Evolutionary conservation across 1,140 invertebrate genomes (phyloP).

Genomic region (Bombus sibiricus): DNA sequence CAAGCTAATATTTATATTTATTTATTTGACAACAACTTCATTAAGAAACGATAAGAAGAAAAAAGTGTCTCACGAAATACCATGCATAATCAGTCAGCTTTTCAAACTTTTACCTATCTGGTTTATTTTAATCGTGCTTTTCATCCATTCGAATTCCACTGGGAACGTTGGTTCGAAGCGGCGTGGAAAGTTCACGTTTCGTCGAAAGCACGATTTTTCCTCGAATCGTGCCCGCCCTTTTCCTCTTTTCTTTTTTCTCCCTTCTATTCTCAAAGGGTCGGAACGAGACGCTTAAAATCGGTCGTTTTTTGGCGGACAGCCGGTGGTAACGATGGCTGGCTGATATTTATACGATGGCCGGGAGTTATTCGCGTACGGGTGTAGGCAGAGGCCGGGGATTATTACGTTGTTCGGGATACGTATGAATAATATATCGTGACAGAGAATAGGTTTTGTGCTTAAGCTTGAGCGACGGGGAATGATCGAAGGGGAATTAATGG

Average conservation of each 20-base stretch:
- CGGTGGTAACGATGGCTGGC: background rate
- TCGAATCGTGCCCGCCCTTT: background rate
- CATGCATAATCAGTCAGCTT: background rate
- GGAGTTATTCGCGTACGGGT: background rate
- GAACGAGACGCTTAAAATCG: conserved; percentile 34
- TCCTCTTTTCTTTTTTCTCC: background rate
- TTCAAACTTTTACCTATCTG: background rate
- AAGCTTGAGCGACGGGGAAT: conserved; percentile 1
- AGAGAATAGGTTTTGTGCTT: conserved; percentile 30
- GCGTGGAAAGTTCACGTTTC: too few relatives aligned
- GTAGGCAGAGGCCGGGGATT: background rate
- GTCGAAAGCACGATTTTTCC: too few relatives aligned
- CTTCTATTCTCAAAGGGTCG: background rate
- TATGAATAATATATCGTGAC: conserved; percentile 38
- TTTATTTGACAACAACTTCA: too few relatives aligned
- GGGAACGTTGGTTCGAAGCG: background rate
- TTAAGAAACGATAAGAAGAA: too few relatives aligned
- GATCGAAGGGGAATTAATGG: conserved; percentile 23
- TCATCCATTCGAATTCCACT: background rate
- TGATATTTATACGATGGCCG: conserved; percentile 17
- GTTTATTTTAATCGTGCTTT: background rate
- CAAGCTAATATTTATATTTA: too few relatives aligned
- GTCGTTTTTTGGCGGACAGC: conserved; percentile 9
- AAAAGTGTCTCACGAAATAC: too few relatives aligned
- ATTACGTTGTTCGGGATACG: conserved; percentile 11